Evolutionary conservation across 2,797 vertebrate genomes (phyloP), one percentile per base, ranked within the genome.

Genomic region (Halcyon badia): DNA sequence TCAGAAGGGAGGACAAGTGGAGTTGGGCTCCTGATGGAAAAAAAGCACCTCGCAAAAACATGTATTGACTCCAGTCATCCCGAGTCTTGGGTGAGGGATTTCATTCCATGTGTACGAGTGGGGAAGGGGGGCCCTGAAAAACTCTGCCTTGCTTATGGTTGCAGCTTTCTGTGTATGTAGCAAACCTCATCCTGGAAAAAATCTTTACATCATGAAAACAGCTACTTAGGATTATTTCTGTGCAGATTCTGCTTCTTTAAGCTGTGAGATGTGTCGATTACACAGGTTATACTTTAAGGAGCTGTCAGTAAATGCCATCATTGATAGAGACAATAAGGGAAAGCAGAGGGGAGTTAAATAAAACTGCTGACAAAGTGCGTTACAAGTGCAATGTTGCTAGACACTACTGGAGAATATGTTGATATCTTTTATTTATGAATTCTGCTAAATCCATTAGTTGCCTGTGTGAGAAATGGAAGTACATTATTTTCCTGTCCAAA

Each of bases 371-470:
- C 85, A 65, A 87, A 95, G 83, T 88, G 37, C 77, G 90, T 90
- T 89, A 73, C n/a, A 73, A 87, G 91, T 86, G 81, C 81, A 68
- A 48, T n/a, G 41, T 94, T 72, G 58, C 44, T 90, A 94, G 84
- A 73, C 52, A 7, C 42, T 51, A 57, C 73, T 69, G 73, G 90
- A 92, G 87, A 72, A 39, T 80, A 71, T 70, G 37, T 58, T 90
- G 80, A 7, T 83, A 94, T 95, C 79, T 94, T 95, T 97, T 92
- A 95, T 96, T 96, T 94, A 89, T 95, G 94, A 94, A 83, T 95
- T 91, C 83, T 93, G 77, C 81, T 86, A 90, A 96, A 94, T 87
- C 93, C 84, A 92, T 97, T 95, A 95, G 90, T 86, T 92, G 95
- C 60, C 75, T 81, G 57, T 83, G 72, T 94, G 87, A 94, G 91